Conservation (phyloP, 1,140 invertebrate genomes). For the Drosophila rufa region DNA sequence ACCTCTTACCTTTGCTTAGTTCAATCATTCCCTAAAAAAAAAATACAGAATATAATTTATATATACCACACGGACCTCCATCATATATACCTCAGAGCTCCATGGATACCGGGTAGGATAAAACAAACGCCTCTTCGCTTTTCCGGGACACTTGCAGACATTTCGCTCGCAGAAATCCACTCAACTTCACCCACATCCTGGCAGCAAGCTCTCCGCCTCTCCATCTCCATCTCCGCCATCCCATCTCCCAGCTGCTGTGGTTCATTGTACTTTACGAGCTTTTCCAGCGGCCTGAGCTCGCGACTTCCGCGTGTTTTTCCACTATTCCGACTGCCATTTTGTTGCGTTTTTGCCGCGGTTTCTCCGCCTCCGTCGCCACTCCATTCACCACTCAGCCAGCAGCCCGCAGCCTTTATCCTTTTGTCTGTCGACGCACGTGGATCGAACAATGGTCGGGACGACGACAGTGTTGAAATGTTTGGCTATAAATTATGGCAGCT, state of each 20-base stretch:
- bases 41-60: not conserved
- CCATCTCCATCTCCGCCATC: not conserved
- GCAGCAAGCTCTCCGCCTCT: slow-evolving; percentile 6
- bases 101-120: slow-evolving; percentile 53
- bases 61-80: not conserved
- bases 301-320: slow-evolving; percentile 71
- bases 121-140: slow-evolving; percentile 53
- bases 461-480: slow-evolving; percentile 68
- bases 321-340: slow-evolving; percentile 60
- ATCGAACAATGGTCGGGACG: slow-evolving; percentile 67
- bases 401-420: slow-evolving; percentile 11
- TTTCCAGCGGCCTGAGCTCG: slow-evolving; percentile 49
- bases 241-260: slow-evolving; percentile 42
- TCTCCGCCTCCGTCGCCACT: slow-evolving; percentile 12
- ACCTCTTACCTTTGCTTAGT: not conserved
- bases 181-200: slow-evolving; percentile 58
- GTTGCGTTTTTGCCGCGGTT: slow-evolving; percentile 64
- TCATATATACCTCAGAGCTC: slow-evolving; percentile 9
- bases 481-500: slow-evolving; percentile 73
- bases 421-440: slow-evolving; percentile 45
- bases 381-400: not conserved
- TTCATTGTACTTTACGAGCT: slow-evolving; percentile 77
- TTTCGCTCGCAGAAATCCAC: slow-evolving; percentile 69
- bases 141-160: slow-evolving; percentile 37
- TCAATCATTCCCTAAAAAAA: not conserved